phyloP scores from a whole-genome alignment of 2,888 invertebrate genomes.

The Zeuzera pyrina region DNA sequence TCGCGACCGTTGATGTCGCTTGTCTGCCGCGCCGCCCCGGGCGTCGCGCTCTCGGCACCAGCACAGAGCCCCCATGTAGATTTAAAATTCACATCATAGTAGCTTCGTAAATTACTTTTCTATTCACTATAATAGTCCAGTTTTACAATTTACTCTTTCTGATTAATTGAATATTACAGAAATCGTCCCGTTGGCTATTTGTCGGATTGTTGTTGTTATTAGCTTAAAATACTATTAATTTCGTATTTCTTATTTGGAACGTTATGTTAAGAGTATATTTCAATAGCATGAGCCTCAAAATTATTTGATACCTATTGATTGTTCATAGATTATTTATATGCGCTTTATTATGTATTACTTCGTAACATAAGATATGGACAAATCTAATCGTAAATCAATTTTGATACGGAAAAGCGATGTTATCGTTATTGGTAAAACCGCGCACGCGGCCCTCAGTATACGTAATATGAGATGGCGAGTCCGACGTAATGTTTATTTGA shows the following conservation, averaged over 20 bases:
- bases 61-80: slow-evolving; percentile 24
- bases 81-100: slow-evolving; percentile 39
- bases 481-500: slow-evolving; percentile 64
- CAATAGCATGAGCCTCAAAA: too few species aligned
- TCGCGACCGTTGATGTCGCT: slow-evolving; percentile 35
- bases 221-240: too few species aligned
- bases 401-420: slow-evolving; percentile 37
- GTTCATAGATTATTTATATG: too few species aligned
- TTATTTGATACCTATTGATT: too few species aligned
- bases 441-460: slow-evolving; percentile 35
- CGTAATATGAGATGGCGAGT: slow-evolving; percentile 48
- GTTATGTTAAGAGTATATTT: too few species aligned
- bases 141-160: slow-evolving; percentile 4
- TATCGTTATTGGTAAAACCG: slow-evolving; percentile 45
- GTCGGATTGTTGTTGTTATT: too few species aligned
- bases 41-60: slow-evolving; percentile 14
- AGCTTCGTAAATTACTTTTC: slow-evolving; percentile 33
- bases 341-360: too few species aligned
- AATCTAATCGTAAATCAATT: slow-evolving; percentile 46
- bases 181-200: slow-evolving; percentile 14
- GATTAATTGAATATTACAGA: slow-evolving; percentile 14
- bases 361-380: slow-evolving; percentile 25
- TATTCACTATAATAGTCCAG: slow-evolving; percentile 13
- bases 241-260: too few species aligned
- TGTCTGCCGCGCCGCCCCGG: slow-evolving; percentile 25